Evolutionary conservation across 64 coral and sea anemone genomes (phyloP).

Genomic region (Montipora cactus): DNA sequence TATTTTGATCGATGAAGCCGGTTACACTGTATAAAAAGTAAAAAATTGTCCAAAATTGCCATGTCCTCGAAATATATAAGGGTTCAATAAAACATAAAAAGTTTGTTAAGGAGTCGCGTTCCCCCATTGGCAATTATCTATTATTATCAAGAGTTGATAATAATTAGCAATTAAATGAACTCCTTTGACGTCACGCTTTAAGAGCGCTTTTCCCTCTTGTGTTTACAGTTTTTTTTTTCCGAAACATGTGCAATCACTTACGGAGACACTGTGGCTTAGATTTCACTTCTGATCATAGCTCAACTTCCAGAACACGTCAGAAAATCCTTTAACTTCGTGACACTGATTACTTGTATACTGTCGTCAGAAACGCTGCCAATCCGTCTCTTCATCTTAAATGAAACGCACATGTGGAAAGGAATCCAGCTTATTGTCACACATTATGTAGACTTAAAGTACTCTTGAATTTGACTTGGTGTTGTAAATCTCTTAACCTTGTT

Average conservation of each 20-base stretch:
- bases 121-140: constrained; percentile 34
- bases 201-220: constrained; percentile 47
- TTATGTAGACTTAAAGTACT: constrained; percentile 59
- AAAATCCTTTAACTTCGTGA: constrained; percentile 62
- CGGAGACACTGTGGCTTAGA: constrained; percentile 64
- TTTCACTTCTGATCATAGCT: constrained; percentile 64
- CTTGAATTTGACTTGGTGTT: constrained; percentile 39
- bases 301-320: constrained; percentile 60
- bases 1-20: not conserved
- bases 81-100: not conserved
- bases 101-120: constrained; percentile 6
- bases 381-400: constrained; percentile 62
- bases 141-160: constrained; percentile 58
- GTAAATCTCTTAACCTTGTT: constrained; percentile 70
- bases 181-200: constrained; percentile 80
- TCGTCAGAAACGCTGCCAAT: constrained; percentile 14
- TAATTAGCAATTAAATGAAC: constrained; percentile 90
- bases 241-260: constrained; percentile 87
- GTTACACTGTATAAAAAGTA: not conserved
- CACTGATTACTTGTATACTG: not conserved
- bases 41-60: not conserved
- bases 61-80: not conserved
- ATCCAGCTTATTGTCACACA: constrained; percentile 39
- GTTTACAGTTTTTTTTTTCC: constrained; percentile 64
- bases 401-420: constrained; percentile 65